A percentile compares a stretch with the other conserved stretches of the same genome.
Conservation (phyloP, 2,888 invertebrate species). For the Drosophila eohydei region DNA sequence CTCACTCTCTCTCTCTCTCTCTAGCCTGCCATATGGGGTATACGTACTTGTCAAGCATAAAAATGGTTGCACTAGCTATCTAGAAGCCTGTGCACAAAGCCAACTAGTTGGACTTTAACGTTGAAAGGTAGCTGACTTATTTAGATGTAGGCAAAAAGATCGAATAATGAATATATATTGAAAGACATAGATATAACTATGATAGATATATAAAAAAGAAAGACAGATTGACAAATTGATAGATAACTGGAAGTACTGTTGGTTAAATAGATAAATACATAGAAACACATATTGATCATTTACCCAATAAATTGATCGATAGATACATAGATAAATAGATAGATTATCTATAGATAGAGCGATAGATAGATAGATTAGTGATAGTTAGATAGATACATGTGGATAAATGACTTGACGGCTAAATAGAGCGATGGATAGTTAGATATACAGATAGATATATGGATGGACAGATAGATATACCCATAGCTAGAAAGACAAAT, state of each 20-base stretch:
- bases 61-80: constrained; percentile 23
- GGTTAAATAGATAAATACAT: too few species aligned
- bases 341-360: neutral
- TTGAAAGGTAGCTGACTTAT: neutral
- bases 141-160: neutral
- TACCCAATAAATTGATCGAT: too few species aligned
- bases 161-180: neutral
- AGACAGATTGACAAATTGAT: too few species aligned
- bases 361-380: neutral
- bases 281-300: too few species aligned
- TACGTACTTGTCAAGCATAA: constrained; percentile 52
- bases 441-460: neutral
- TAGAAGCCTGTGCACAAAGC: neutral
- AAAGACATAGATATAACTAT: too few species aligned
- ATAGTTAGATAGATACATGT: neutral
- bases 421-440: neutral
- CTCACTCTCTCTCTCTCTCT: neutral
- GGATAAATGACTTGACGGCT: too few species aligned
- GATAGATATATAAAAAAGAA: too few species aligned
- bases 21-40: constrained; percentile 12
- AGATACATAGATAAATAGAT: neutral
- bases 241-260: too few species aligned
- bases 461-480: neutral
- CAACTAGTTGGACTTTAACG: constrained; percentile 7
- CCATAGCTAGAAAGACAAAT: neutral